These are phyloP conservation scores for Cosmorhoe ocellata DNA, from an alignment of 2,888 invertebrate genomes.

Conservation along the genomic window DNA sequence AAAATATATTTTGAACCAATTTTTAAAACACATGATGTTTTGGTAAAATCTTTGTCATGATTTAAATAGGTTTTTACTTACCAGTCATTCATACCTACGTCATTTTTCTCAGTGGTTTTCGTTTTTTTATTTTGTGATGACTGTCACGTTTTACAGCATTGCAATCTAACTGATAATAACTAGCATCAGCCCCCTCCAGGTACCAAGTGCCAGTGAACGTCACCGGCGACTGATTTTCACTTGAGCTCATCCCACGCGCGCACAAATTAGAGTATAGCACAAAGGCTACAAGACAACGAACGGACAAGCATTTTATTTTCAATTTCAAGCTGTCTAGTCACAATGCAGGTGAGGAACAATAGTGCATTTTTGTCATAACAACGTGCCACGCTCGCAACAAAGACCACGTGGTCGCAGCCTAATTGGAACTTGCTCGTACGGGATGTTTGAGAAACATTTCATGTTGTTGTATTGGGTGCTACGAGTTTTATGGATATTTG, in stretches of 20 bases:
- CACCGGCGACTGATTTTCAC: not conserved
- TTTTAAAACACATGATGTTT: too few relatives aligned
- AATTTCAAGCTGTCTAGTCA: slow-evolving; percentile 33
- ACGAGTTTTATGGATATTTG: not conserved
- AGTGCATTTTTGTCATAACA: slow-evolving; percentile 42
- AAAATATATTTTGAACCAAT: too few relatives aligned
- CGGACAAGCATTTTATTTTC: slow-evolving; percentile 34
- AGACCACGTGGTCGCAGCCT: slow-evolving; percentile 42
- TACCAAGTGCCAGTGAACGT: too few relatives aligned
- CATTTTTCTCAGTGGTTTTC: too few relatives aligned
- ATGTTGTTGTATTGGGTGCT: slow-evolving; percentile 4
- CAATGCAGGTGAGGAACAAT: slow-evolving; percentile 32
- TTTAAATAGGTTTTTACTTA: too few relatives aligned
- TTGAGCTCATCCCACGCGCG: not conserved
- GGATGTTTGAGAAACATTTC: slow-evolving; percentile 10
- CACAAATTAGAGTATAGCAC: slow-evolving; percentile 21
- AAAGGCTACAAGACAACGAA: slow-evolving; percentile 22
- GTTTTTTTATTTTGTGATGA: too few relatives aligned
- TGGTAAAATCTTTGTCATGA: too few relatives aligned
- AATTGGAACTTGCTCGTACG: slow-evolving; percentile 36
- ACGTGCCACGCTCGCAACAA: slow-evolving; percentile 39
- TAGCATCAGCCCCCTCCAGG: too few relatives aligned
- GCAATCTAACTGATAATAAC: too few relatives aligned
- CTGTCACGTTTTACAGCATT: too few relatives aligned
- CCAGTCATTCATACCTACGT: too few relatives aligned